Percentiles rank a stretch among this genome's conserved stretches.
Conservation (phyloP, 2,888 invertebrate genomes). For the Drosophila affinis region DNA sequence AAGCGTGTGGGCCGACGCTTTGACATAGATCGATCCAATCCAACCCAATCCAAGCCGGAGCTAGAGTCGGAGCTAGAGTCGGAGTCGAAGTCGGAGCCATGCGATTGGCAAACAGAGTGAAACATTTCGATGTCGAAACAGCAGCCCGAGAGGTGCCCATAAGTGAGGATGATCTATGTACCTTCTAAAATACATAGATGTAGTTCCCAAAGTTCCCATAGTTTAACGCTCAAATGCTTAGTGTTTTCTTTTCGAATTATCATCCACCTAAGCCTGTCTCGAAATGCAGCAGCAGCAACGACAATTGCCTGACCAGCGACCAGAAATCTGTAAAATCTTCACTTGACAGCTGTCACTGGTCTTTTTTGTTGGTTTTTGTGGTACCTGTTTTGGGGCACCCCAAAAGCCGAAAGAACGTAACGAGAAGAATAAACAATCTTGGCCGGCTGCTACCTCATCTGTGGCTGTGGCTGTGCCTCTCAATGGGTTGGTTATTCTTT, state of each 20-base stretch:
- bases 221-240: background rate
- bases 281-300: conserved; percentile 3
- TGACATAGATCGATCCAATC: conserved; percentile 44
- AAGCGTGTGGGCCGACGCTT: conserved; percentile 40
- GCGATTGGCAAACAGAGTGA: conserved; percentile 30
- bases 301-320: conserved; percentile 34
- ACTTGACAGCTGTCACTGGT: conserved; percentile 42
- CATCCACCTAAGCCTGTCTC: conserved; percentile 6
- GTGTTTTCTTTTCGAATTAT: conserved; percentile 42
- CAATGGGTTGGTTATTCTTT: conserved; percentile 28
- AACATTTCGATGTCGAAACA: conserved; percentile 31
- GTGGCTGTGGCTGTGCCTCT: background rate
- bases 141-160: conserved; percentile 2
- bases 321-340: conserved; percentile 16
- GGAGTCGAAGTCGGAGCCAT: conserved; percentile 8
- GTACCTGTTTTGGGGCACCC: conserved; percentile 3
- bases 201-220: conserved; percentile 13
- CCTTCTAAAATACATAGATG: no score
- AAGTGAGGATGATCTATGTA: background rate
- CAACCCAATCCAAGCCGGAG: background rate
- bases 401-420: conserved; percentile 11
- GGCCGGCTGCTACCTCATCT: conserved; percentile 36
- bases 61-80: background rate
- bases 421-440: conserved; percentile 41
- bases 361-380: background rate